phyloP scores from a whole-genome alignment of 2,888 invertebrate genomes.

The Halocaridina rubra region DNA sequence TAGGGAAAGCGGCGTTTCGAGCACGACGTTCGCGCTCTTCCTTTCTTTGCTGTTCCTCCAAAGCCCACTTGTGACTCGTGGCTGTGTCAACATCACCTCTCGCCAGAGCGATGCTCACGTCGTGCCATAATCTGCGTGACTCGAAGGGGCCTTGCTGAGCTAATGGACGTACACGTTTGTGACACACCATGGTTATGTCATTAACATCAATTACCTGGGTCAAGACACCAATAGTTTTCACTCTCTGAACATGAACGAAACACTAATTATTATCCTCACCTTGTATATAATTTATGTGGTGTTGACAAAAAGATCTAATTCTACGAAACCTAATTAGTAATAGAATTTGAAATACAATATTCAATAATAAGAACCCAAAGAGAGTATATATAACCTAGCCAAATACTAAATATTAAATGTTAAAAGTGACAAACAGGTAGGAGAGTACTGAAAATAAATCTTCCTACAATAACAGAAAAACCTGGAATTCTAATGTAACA shows the following conservation, averaged over 20 bases:
- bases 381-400: no score
- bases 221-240: neutral
- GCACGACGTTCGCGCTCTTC: constrained; percentile 49
- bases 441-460: no score
- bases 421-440: no score
- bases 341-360: no score
- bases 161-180: constrained; percentile 69
- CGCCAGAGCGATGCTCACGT: constrained; percentile 70
- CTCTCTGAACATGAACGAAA: neutral
- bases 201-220: constrained; percentile 67
- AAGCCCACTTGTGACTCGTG: constrained; percentile 68
- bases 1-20: constrained; percentile 24
- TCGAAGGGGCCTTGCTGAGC: constrained; percentile 69
- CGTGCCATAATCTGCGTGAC: constrained; percentile 70
- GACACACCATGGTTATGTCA: constrained; percentile 65
- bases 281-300: neutral
- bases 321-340: no score
- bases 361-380: no score
- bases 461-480: no score
- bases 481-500: no score
- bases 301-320: no score
- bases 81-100: constrained; percentile 69
- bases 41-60: constrained; percentile 62
- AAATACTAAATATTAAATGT: no score
- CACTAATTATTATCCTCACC: neutral